A percentile compares a stretch with the other conserved stretches of the same genome.
phyloP scores from a whole-genome alignment of 2,797 vertebrate genomes.

The Sebastes trivittatus region DNA sequence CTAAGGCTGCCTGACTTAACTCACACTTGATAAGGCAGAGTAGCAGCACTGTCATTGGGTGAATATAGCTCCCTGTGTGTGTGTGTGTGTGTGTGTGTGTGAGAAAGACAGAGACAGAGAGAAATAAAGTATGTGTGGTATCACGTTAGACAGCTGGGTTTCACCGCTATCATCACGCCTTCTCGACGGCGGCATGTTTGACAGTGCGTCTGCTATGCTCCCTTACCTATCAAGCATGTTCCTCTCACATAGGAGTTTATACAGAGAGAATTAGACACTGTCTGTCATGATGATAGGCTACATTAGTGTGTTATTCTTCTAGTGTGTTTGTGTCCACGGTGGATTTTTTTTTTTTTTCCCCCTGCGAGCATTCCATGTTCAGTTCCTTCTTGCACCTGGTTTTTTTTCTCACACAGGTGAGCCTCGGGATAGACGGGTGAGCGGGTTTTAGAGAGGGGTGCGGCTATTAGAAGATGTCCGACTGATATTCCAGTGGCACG shows the following conservation, averaged over 20 bases:
- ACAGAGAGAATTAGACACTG: constrained; percentile 64
- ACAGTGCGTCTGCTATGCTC: constrained; percentile 64
- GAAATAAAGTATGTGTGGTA: constrained; percentile 59
- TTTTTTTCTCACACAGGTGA: constrained; percentile 66
- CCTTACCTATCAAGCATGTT: constrained; percentile 68
- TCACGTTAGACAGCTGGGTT: constrained; percentile 66
- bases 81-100: not conserved
- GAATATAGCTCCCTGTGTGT: constrained; percentile 11
- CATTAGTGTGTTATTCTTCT: constrained; percentile 51
- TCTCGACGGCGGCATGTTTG: constrained; percentile 66
- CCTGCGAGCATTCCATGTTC: constrained; percentile 39
- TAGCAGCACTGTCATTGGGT: constrained; percentile 59
- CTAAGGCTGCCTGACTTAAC: constrained; percentile 84
- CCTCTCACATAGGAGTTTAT: constrained; percentile 61
- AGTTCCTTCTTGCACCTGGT: constrained; percentile 49
- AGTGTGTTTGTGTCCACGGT: constrained; percentile 31
- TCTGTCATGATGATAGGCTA: constrained; percentile 58
- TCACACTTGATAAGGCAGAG: constrained; percentile 66
- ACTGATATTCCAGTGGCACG: constrained; percentile 65
- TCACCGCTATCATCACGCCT: constrained; percentile 67
- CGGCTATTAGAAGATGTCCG: constrained; percentile 66
- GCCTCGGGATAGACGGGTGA: constrained; percentile 51
- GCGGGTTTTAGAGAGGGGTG: constrained; percentile 56
- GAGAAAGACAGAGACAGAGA: not conserved
- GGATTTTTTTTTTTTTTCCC: not conserved